Percentiles rank a stretch among this genome's conserved stretches.
phyloP scores from a whole-genome alignment of 2,113 vertebrate species.

The Protomyctophum bolini region DNA sequence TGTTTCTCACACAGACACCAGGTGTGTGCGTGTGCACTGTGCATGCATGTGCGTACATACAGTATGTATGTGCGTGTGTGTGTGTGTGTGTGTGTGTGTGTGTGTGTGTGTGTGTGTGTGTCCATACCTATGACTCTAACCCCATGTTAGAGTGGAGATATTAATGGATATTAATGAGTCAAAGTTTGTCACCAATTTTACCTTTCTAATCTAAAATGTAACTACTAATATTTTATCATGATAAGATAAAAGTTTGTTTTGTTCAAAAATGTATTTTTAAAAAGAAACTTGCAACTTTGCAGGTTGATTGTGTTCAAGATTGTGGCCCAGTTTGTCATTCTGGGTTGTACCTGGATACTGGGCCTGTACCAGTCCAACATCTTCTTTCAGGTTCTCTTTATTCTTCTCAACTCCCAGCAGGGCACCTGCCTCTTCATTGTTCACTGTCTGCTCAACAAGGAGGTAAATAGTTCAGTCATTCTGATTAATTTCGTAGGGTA shows the following conservation, averaged over 20 bases:
- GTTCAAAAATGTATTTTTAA: too few species aligned
- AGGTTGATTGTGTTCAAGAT: slow-evolving; percentile 72
- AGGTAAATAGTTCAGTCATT: slow-evolving; percentile 51
- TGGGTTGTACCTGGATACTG: slow-evolving; percentile 72
- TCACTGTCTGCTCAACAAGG: slow-evolving; percentile 75
- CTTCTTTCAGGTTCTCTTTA: slow-evolving; percentile 63
- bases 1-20: slow-evolving; percentile 66
- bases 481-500: neutral
- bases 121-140: too few species aligned
- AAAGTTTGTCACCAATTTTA: too few species aligned
- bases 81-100: neutral
- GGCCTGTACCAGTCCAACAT: slow-evolving; percentile 65
- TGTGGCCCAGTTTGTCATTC: slow-evolving; percentile 72
- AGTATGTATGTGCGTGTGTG: too few species aligned
- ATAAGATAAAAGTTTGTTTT: too few species aligned
- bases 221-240: too few species aligned
- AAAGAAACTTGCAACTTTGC: neutral
- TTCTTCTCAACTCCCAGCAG: slow-evolving; percentile 74
- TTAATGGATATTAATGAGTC: too few species aligned
- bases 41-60: neutral
- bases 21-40: slow-evolving; percentile 44
- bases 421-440: slow-evolving; percentile 76
- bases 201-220: too few species aligned
- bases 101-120: too few species aligned
- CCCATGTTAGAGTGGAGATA: too few species aligned